Base-by-base conservation (phyloP, 2,888 invertebrate species). In the Atrina japonica region DNA sequence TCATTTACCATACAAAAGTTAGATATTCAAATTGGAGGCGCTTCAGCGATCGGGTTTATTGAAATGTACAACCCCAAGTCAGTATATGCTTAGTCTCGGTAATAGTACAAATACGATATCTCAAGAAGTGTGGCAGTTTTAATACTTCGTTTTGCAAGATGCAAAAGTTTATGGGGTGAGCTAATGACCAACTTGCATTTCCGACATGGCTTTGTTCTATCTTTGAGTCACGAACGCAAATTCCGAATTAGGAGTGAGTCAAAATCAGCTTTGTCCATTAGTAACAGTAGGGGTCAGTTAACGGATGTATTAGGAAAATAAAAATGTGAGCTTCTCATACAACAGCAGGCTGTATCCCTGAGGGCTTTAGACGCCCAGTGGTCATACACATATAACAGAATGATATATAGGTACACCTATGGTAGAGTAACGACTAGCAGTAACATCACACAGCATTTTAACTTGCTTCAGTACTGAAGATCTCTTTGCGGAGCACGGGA, bases 151-250 rank as follows among this genome's bases (percentile, higher is more conserved):
- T 18, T 7, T 66, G 23, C 18, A 41, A 3, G 18, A 43, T 29
- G 35, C 43, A 11, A 59, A 55, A 41, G 14, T 30, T 16, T 41
- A 59, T 60, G 60, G 60, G 1, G 53, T 47, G 11, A 25, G 45
- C 23, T 70, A 53, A 27, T 45, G 59, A 5, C 60, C 59, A 27
- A 43, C 27, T 29, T 64, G 58, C 3, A 40, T 30, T n/a, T 23
- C 58, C 9, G 45, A 58, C 16, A 70, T 45, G 14, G 61, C 64
- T 40, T 58, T 40, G 69, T 61, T 47, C 9, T 69, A 7, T 0
- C 45, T 7, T 11, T 70, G 0, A 43, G 59, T 21, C 52, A 70
- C 14, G 58, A 50, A 35, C 35, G 47, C 40, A 2, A 43, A 65
- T 7, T 14, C 50, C 21, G 47, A 47, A 43, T 9, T 56, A 23